Evolutionary conservation across 2,888 invertebrate genomes (phyloP), one percentile per base, ranked within the genome.

Genomic region (Deilephila elpenor): DNA sequence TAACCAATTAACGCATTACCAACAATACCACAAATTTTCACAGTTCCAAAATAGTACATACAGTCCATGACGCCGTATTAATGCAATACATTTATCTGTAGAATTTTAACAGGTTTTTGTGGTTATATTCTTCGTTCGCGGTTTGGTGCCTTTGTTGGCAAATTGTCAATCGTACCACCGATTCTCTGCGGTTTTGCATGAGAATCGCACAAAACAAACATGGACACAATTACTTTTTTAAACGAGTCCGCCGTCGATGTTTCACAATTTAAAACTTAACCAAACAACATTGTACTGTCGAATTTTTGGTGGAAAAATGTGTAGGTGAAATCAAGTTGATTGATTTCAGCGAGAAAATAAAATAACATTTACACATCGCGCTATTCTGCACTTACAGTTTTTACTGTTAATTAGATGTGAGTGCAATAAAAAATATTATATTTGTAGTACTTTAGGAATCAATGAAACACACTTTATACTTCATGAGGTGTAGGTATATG

Each of bases 151-250:
- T 77, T 74, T 77, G 81, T 80, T 84, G 82, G 83, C 79, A 83
- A 84, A 84, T 84, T 86, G 85, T 79, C 86, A 86, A 86, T 85
- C 82, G 80, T 76, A 80, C 79, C 78, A 75, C 76, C 79, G 81
- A 83, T 82, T 82, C 78, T 77, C 75, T 82, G 85, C 80, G 85
- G 86, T 85, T 85, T 82, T 82, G 80, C 81, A 83, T 83, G 81
- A 78, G 83, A 84, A 85, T 85, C 82, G 85, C 80, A 82, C 75
- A 80, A 80, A 81, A 83, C 80, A 82, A 84, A 86, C 83, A 84
- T 79, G 77, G 79, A 78, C 77, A 74, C 79, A 79, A 84, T 82
- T 80, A 82, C 81, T 82, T 84, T 86, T 85, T 78, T 67, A 79
- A 84, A 80, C 80, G 79, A 80, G 81, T 44, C 44, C 14, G 44